Evolutionary conservation across 2,113 vertebrate species (phyloP), one percentile per base, ranked within the genome.

Genomic region (Ardeotis arabs): DNA sequence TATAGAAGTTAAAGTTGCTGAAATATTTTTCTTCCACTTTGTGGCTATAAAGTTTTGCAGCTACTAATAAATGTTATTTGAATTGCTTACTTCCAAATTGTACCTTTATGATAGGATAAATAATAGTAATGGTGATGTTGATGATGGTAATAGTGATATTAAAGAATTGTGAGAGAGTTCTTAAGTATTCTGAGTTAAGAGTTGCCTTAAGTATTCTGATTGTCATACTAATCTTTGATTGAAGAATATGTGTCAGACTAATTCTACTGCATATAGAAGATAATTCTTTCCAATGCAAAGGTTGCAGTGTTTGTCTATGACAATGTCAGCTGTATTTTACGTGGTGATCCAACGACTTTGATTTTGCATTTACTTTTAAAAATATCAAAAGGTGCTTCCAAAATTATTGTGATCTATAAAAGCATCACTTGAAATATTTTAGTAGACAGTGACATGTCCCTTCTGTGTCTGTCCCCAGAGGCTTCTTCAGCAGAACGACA

Each of bases 281-380:
- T 41, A 27, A 63, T 31, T 89, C 10, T 49, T 81, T 55, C 9
- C 3, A 27, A 4, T 58, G 21, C 18, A 83, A 29, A 39, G 12
- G 4, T 24, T 74, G 16, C 1, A 1, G 6, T 15, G 4, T 72
- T 91, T 70, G 7, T 50, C 17, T 69, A 0, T 76, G 24, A 21
- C 35, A 83, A 9, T 19, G 41, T 82, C 16, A 66, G 3, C 28
- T 91, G 7, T 56, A 8, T 85, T 87, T 88, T 79, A 47, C 5
- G 3, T 47, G 35, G 28, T 47, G 9, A 39, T 68, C 10, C 25
- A 63, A 23, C 7, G 55, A 10, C 33, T 90, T 83, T 25, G 21
- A 72, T 69, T 92, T 87, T 68, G 9, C 28, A 37, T 85, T 90
- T 93, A 31, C 35, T 83, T 74, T 7, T 14, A 64, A 68, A 75